phyloP scores from a whole-genome alignment of 2,888 invertebrate genomes.

The Campaea margaritaria region DNA sequence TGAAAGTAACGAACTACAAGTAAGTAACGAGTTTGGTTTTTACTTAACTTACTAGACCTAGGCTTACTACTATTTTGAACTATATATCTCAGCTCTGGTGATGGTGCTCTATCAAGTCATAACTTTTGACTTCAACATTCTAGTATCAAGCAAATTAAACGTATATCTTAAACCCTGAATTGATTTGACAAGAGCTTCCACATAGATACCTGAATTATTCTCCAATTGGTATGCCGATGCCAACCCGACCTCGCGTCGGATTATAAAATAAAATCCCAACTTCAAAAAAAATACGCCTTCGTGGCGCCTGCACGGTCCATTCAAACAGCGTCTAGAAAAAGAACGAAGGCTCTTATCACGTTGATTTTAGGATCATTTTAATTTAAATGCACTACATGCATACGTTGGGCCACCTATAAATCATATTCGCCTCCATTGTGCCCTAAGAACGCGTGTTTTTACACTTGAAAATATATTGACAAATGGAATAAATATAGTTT shows the following conservation, averaged over 20 bases:
- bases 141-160: background rate
- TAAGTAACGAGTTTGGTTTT: background rate
- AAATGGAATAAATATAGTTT: slow-evolving; percentile 68
- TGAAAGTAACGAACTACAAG: slow-evolving; percentile 12
- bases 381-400: slow-evolving; percentile 7
- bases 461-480: slow-evolving; percentile 69
- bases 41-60: background rate
- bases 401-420: slow-evolving; percentile 62
- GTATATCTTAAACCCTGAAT: background rate
- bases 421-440: slow-evolving; percentile 74
- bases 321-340: slow-evolving; percentile 32
- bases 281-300: slow-evolving; percentile 70
- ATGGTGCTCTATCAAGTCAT: background rate
- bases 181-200: slow-evolving; percentile 5
- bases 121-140: background rate
- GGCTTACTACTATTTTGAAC: no score
- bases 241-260: slow-evolving; percentile 70
- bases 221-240: slow-evolving; percentile 66
- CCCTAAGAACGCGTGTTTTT: slow-evolving; percentile 76
- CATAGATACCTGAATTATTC: slow-evolving; percentile 26
- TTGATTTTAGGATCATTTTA: slow-evolving; percentile 50
- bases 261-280: slow-evolving; percentile 75
- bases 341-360: slow-evolving; percentile 21
- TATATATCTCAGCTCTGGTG: background rate
- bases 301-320: slow-evolving; percentile 73